These are phyloP conservation scores for Cylindroiulus punctatus DNA, from an alignment of 2,888 invertebrate species.

Conservation along the genomic window DNA sequence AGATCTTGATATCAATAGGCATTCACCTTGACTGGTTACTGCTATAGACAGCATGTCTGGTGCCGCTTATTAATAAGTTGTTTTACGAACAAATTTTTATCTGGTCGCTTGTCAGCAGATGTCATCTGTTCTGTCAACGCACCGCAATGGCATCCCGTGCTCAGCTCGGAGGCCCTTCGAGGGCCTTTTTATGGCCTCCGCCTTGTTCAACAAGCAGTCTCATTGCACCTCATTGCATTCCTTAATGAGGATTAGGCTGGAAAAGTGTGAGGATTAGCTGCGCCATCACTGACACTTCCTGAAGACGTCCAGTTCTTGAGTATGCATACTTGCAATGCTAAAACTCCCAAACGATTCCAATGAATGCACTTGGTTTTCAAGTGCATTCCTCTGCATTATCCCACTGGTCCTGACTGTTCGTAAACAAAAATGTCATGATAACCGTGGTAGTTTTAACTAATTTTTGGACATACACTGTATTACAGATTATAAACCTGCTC, in stretches of 20 bases:
- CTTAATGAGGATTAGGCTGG: constrained; percentile 1
- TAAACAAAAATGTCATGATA: too few relatives aligned
- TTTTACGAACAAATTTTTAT: constrained; percentile 42
- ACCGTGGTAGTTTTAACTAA: too few relatives aligned
- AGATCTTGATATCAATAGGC: constrained; percentile 22
- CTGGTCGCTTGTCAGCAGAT: constrained; percentile 23
- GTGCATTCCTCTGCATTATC: too few relatives aligned
- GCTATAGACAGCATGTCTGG: constrained; percentile 38
- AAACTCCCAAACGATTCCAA: too few relatives aligned
- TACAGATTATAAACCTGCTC: too few relatives aligned
- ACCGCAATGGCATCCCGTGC: constrained; percentile 24
- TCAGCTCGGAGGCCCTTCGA: neutral
- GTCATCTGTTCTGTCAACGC: constrained; percentile 21
- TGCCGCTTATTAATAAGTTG: constrained; percentile 35
- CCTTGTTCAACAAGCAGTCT: constrained; percentile 25
- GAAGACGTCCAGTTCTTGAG: neutral
- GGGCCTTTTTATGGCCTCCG: neutral
- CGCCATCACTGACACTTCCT: neutral
- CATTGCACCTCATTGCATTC: constrained; percentile 23
- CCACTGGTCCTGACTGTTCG: too few relatives aligned
- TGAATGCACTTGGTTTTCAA: too few relatives aligned
- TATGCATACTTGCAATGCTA: too few relatives aligned
- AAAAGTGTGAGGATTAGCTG: neutral
- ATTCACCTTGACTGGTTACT: constrained; percentile 29
- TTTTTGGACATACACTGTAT: too few relatives aligned